Evolutionary conservation across 2,888 invertebrate genomes (phyloP), one percentile per base, ranked within the genome.

Genomic region (Digitonthophagus gazella): DNA sequence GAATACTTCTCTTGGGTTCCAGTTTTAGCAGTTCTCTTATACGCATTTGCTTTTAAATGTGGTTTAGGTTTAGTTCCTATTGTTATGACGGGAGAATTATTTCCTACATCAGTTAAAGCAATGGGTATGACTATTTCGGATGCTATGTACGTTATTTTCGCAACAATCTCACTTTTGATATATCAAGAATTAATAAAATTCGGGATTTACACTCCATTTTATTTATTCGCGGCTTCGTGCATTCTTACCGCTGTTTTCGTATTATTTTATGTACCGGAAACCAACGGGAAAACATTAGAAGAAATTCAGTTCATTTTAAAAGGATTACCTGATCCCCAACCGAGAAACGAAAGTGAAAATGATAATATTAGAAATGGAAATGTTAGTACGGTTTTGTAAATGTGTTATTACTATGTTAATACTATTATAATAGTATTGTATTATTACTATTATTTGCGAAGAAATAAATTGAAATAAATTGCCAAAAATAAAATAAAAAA

Each of bases 41-140:
- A 81, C 68, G 81, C 81, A 6, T 74, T 77, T 3, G 77, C 78
- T 8, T 82, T 81, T 63, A 81, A 81, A 72, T 72, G 79, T 5
- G 83, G 83, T 5, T 72, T 83, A 15, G 82, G 83, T 0, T 77
- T 81, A 66, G 80, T 83, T 1, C 82, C 83, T 0, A 81, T 82
- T 58, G 80, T 82, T 11, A 76, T 82, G 67, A 82, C 82, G 4
- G 81, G 81, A 0, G 83, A 83, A 74, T 70, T 83, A 8, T 83
- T 83, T 69, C 81, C 83, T 0, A 79, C 82, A 1, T 80, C 80
- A 57, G 78, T 83, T 15, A 83, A 83, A 76, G 82, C 82, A 1
- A 77, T 81, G 69, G 82, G 81, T 2, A 81, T 82, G 81, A 81
- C 82, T 0, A 64, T 80, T 44, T 77, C 81, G 1, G 82, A 82